A percentile compares a stretch with the other conserved stretches of the same genome.
phyloP scores from a whole-genome alignment of 2,888 invertebrate species.

The Leptopterna dolabrata region DNA sequence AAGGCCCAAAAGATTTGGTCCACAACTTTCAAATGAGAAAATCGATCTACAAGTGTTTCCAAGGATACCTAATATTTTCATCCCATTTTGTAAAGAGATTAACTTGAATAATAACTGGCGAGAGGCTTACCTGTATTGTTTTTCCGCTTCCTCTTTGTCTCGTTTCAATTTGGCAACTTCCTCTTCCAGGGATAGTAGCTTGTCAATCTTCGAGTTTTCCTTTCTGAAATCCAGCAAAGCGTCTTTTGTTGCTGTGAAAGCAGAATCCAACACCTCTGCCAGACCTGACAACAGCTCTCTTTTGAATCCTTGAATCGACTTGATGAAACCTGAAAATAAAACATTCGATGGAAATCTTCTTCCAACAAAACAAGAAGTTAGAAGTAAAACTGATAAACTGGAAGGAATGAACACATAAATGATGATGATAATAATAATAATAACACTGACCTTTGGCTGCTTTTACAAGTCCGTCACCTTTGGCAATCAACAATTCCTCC shows the following conservation, averaged over 20 bases:
- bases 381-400: neutral
- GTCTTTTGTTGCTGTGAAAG: constrained; percentile 27
- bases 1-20: too few relatives aligned
- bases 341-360: neutral
- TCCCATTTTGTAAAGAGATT: neutral
- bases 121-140: constrained; percentile 62
- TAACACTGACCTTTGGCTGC: constrained; percentile 27
- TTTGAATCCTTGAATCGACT: neutral
- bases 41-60: neutral
- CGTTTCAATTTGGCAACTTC: constrained; percentile 62
- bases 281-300: constrained; percentile 1
- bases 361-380: neutral
- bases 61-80: neutral
- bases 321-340: constrained; percentile 19
- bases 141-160: constrained; percentile 63
- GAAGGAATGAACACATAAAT: neutral
- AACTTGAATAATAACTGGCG: too few relatives aligned
- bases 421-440: neutral
- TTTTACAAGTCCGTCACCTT: constrained; percentile 13
- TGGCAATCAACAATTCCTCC: neutral
- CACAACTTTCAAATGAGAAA: too few relatives aligned
- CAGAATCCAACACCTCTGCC: neutral
- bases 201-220: constrained; percentile 1
- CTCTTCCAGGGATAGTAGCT: constrained; percentile 59
- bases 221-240: constrained; percentile 37